Conservation (phyloP, 2,888 invertebrate species). For the Epirrhoe tristata region DNA sequence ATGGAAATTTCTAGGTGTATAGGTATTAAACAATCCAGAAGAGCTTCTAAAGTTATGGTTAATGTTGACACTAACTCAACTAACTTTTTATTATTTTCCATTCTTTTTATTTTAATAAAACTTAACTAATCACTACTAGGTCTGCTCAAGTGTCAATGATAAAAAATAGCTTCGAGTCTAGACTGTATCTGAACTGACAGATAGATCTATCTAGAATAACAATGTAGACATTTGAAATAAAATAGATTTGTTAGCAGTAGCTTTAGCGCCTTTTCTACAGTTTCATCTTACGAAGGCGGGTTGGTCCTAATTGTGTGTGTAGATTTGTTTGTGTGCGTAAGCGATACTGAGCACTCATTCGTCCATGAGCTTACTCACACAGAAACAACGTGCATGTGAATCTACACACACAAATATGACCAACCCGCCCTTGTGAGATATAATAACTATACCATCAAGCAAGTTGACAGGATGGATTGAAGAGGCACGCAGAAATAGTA, state of each 20-base stretch:
- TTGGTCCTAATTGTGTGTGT: no score
- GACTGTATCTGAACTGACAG: neutral
- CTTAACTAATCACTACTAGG: neutral
- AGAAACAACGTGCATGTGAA: no score
- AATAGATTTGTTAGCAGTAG: constrained; percentile 1
- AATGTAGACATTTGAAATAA: neutral
- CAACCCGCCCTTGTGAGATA: no score
- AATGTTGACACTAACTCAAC: neutral
- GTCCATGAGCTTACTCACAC: no score
- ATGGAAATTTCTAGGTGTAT: neutral
- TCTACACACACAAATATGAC: no score
- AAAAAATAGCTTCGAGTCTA: neutral
- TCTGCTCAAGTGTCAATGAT: neutral
- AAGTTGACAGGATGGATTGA: neutral
- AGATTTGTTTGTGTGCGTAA: no score
- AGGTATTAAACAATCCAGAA: neutral
- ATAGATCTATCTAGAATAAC: neutral
- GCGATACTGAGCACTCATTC: no score
- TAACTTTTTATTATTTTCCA: neutral
- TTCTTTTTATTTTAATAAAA: neutral
- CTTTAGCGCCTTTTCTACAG: constrained; percentile 1
- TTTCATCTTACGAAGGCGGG: no score
- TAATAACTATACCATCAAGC: no score
- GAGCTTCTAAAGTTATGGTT: neutral
- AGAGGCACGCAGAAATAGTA: neutral